Percentiles rank a stretch among this genome's conserved stretches.
Evolutionary conservation across 2,888 invertebrate genomes (phyloP).

Genomic region (Andrena fulva): DNA sequence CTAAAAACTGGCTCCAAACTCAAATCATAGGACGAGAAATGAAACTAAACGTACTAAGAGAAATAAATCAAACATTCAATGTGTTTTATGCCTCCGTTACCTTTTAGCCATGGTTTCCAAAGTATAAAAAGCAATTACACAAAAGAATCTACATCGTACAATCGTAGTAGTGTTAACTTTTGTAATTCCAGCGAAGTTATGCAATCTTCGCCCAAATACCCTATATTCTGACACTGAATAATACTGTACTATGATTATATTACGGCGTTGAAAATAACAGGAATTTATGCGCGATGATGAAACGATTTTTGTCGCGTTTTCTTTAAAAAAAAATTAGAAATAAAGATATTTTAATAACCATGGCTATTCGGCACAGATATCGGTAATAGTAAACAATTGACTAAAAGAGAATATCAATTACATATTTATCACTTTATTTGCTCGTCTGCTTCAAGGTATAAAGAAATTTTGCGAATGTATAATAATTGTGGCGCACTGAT

Average conservation of each 20-base stretch:
- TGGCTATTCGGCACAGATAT: constrained; percentile 67
- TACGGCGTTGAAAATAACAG: neutral
- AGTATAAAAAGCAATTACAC: constrained; percentile 28
- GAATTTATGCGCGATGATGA: neutral
- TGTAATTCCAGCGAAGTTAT: neutral
- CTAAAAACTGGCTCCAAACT: constrained; percentile 79
- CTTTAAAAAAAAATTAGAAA: neutral
- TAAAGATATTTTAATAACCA: constrained; percentile 30
- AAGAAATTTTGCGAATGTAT: neutral
- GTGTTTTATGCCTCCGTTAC: constrained; percentile 56
- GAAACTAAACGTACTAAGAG: constrained; percentile 66
- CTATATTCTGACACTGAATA: neutral
- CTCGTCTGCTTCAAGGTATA: neutral
- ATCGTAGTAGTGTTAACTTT: neutral
- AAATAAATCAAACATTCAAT: constrained; percentile 67
- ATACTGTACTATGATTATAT: neutral
- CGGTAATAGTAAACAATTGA: constrained; percentile 60
- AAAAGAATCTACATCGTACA: neutral
- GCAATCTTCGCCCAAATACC: no score
- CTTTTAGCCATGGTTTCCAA: constrained; percentile 54
- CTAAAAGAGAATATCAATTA: constrained; percentile 60
- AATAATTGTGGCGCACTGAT: neutral
- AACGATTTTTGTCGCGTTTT: neutral
- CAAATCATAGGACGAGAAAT: constrained; percentile 73
- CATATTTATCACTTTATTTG: neutral